Evolutionary conservation across 2,797 vertebrate species (phyloP).

Genomic region (Acanthurus tractus): DNA sequence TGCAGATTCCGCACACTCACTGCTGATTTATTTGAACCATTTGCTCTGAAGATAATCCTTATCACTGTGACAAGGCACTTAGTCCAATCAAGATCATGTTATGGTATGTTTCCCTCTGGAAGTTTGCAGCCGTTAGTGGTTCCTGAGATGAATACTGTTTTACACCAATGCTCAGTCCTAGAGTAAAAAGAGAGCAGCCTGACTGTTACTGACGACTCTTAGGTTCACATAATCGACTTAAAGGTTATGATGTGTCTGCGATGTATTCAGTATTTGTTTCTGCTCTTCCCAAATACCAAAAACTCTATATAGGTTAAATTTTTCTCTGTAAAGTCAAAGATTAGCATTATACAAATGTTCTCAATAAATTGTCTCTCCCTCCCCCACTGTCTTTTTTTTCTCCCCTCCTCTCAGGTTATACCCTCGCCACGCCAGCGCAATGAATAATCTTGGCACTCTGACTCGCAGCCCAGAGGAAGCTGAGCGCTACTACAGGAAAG

Average conservation of each 20-base stretch:
- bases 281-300: too few species aligned
- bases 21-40: constrained; percentile 41
- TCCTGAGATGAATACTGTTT: background rate
- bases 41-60: constrained; percentile 28
- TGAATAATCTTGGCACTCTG: constrained; percentile 96
- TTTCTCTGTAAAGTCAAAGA: background rate
- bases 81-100: constrained; percentile 44
- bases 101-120: constrained; percentile 2
- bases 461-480: constrained; percentile 89
- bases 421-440: constrained; percentile 95
- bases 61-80: constrained; percentile 37
- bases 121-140: background rate
- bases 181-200: too few species aligned
- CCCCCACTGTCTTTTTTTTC: background rate
- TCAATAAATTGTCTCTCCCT: background rate
- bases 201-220: background rate
- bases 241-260: too few species aligned
- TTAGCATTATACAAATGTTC: background rate
- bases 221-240: too few species aligned
- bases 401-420: constrained; percentile 87
- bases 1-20: constrained; percentile 26
- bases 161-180: background rate
- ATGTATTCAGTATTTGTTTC: too few species aligned
- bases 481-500: constrained; percentile 92
- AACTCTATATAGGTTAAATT: background rate